phyloP scores from a whole-genome alignment of 2,113 vertebrate species.

The Plecturocebus donacophilus region DNA sequence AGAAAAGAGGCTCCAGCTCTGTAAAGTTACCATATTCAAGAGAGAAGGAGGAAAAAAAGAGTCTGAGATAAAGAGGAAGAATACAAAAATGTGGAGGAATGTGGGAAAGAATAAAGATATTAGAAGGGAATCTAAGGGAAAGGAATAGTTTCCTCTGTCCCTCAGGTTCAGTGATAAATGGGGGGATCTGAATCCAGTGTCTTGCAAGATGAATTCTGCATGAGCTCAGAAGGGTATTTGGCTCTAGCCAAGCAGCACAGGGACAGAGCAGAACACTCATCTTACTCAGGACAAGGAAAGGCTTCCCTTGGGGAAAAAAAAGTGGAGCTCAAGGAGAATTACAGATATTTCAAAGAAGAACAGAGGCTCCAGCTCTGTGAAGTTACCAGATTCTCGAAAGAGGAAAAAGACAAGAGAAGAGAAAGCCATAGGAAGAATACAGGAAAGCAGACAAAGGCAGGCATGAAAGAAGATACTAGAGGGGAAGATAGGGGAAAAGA shows the following conservation, averaged over 20 bases:
- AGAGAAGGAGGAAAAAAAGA: background rate
- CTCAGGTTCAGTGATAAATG: no score
- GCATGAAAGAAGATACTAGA: background rate
- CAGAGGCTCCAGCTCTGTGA: background rate
- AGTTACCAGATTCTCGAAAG: background rate
- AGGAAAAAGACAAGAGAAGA: background rate
- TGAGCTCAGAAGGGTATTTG: background rate
- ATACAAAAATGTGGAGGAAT: background rate
- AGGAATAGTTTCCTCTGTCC: background rate
- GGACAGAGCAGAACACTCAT: background rate
- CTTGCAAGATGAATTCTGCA: background rate
- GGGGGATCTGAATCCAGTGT: background rate
- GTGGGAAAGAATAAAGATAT: background rate
- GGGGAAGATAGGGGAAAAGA: background rate
- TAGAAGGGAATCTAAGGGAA: background rate
- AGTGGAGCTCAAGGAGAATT: background rate
- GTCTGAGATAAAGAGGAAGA: background rate
- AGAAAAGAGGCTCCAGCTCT: background rate
- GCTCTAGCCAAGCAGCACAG: background rate
- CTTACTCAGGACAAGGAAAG: background rate
- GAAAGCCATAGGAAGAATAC: background rate
- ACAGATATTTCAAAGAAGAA: fast-evolving
- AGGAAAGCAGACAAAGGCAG: background rate
- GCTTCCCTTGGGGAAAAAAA: background rate
- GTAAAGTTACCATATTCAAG: background rate